Evolutionary conservation across 2,888 invertebrate species (phyloP).

Genomic region (Cephonodes hylas): DNA sequence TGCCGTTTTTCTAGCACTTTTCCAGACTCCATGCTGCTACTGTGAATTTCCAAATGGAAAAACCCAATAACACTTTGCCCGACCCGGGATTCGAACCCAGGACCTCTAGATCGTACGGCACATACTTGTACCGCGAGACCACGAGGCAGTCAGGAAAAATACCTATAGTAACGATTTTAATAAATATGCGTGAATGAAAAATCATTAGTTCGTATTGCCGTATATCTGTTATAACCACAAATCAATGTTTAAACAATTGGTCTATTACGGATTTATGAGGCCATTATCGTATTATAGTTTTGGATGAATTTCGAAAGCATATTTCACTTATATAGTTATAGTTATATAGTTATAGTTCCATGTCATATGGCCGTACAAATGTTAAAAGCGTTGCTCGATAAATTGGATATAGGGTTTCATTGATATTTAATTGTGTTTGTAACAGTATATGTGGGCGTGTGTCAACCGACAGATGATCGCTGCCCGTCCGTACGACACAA

Average conservation of each 20-base stretch:
- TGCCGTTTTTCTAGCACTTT: too few species aligned
- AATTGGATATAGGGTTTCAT: constrained; percentile 33
- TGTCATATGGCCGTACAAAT: not conserved
- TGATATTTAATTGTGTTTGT: constrained; percentile 46
- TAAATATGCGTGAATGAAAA: not conserved
- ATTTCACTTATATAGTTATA: not conserved
- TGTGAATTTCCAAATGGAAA: too few species aligned
- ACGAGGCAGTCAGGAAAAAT: too few species aligned
- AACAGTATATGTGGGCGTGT: constrained; percentile 74
- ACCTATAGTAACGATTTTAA: too few species aligned
- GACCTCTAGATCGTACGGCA: too few species aligned
- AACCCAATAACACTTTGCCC: too few species aligned
- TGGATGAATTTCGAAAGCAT: constrained; percentile 18
- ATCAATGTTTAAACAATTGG: constrained; percentile 30
- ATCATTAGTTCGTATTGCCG: constrained; percentile 13
- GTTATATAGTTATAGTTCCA: not conserved
- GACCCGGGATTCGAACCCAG: too few species aligned
- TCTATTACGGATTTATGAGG: constrained; percentile 31
- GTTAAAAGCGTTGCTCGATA: constrained; percentile 16
- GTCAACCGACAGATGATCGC: constrained; percentile 69
- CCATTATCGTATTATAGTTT: constrained; percentile 9
- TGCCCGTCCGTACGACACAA: constrained; percentile 44
- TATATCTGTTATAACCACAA: constrained; percentile 22
- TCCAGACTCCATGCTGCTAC: too few species aligned
- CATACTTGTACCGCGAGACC: too few species aligned